Conservation (phyloP, 2,113 vertebrate species). For the Falcunculus frontatus region DNA sequence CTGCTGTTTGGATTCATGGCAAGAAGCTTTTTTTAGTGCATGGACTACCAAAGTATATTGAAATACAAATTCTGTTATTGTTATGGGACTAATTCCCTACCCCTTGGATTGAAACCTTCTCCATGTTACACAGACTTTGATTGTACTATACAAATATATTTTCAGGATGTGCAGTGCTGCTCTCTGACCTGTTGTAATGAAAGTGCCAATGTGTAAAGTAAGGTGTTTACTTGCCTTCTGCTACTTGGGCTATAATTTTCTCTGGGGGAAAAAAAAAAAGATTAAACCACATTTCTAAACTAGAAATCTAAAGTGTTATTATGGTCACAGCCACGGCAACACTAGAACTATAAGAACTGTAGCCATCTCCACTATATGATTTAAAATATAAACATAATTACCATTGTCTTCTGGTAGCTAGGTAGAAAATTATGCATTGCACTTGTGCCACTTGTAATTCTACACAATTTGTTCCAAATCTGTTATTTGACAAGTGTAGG, state of each 20-base stretch:
- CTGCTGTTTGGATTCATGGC: neutral
- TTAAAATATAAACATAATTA: conserved; percentile 52
- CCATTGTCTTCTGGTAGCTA: conserved; percentile 6
- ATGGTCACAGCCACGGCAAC: neutral
- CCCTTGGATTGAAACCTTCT: neutral
- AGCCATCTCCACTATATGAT: neutral
- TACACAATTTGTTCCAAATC: conserved; percentile 60
- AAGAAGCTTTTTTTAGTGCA: neutral
- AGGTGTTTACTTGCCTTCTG: neutral
- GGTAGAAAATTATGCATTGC: conserved; percentile 27
- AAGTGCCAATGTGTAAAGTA: neutral
- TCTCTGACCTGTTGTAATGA: neutral
- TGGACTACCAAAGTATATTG: neutral
- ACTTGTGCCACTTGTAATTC: conserved; percentile 39
- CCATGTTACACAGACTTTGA: neutral
- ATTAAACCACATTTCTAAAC: conserved; percentile 6
- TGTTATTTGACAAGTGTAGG: conserved; percentile 25
- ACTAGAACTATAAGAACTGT: neutral
- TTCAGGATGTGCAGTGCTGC: neutral
- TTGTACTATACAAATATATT: neutral
- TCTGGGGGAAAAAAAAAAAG: neutral
- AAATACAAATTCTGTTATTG: neutral
- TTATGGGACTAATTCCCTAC: neutral
- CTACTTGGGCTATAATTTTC: neutral
- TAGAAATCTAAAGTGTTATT: conserved; percentile 22